phyloP scores from a whole-genome alignment of 2,113 vertebrate genomes.

The Pithys albifrons region DNA sequence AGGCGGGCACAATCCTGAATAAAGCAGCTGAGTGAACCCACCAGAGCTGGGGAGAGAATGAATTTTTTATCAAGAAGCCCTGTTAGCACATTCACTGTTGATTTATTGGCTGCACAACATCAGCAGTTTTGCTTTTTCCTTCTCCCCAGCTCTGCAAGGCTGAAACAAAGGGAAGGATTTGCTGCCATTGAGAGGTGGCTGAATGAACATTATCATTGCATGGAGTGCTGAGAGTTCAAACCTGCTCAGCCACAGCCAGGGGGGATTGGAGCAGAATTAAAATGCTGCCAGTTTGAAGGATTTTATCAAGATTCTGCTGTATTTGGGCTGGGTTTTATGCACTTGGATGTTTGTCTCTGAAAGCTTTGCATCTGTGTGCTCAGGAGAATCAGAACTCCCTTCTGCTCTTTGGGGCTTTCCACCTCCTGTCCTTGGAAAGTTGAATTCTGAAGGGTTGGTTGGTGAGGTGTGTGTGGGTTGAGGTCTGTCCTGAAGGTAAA shows the following conservation, averaged over 20 bases:
- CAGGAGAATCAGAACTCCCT: background rate
- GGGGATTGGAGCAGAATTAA: background rate
- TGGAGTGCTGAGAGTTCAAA: background rate
- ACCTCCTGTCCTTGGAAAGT: background rate
- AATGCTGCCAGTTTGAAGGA: background rate
- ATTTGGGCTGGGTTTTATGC: background rate
- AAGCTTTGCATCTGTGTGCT: background rate
- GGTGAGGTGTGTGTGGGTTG: background rate
- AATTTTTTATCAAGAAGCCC: constrained; percentile 61
- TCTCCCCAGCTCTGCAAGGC: background rate
- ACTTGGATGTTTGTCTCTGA: background rate
- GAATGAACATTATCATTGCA: background rate
- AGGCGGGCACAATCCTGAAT: constrained; percentile 10
- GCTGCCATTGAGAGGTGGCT: background rate
- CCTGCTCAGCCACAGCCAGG: background rate
- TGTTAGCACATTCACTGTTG: constrained; percentile 48
- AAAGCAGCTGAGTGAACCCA: constrained; percentile 25
- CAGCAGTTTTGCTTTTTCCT: background rate
- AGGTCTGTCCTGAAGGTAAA: background rate
- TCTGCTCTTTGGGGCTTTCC: background rate
- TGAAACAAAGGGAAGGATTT: constrained; percentile 21
- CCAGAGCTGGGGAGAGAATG: background rate
- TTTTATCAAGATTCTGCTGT: background rate
- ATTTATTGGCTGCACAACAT: constrained; percentile 21
- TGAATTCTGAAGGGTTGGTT: background rate